These are phyloP conservation scores for Heliconius ethilla DNA, from an alignment of 2,888 invertebrate species.

Conservation along the genomic window DNA sequence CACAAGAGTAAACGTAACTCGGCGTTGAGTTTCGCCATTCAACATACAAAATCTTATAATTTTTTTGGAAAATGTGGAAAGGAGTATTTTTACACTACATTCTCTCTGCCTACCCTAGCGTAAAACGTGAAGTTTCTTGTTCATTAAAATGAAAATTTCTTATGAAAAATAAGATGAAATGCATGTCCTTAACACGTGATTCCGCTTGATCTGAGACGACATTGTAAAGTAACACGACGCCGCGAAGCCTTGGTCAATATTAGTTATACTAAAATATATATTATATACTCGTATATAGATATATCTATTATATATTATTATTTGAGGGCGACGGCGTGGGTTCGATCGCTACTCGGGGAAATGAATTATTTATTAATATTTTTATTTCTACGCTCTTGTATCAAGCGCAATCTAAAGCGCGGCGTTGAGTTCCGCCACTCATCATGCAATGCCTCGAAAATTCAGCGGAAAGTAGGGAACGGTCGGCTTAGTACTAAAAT, in stretches of 20 bases:
- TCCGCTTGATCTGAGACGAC: slow-evolving; percentile 34
- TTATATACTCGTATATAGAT: too few species aligned
- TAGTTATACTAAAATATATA: slow-evolving; percentile 43
- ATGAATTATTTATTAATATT: too few species aligned
- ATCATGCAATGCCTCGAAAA: not conserved
- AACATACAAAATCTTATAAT: too few species aligned
- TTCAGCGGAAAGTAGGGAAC: not conserved
- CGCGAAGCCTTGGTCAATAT: slow-evolving; percentile 50
- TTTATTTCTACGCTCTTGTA: too few species aligned
- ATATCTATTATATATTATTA: slow-evolving; percentile 6
- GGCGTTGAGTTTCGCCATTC: too few species aligned
- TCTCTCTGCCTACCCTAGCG: too few species aligned
- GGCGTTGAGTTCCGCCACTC: too few species aligned
- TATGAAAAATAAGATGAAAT: not conserved
- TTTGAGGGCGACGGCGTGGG: not conserved
- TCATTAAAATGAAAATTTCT: not conserved
- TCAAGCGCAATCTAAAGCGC: too few species aligned
- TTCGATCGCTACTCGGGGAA: not conserved
- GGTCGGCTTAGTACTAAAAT: not conserved
- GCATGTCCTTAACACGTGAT: not conserved
- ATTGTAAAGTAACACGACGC: slow-evolving; percentile 42
- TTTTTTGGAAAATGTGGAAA: too few species aligned
- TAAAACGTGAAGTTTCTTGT: not conserved
- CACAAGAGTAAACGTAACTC: too few species aligned
- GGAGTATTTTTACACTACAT: too few species aligned